phyloP scores from a whole-genome alignment of 2,888 invertebrate species.

The Crioceris asparagi region DNA sequence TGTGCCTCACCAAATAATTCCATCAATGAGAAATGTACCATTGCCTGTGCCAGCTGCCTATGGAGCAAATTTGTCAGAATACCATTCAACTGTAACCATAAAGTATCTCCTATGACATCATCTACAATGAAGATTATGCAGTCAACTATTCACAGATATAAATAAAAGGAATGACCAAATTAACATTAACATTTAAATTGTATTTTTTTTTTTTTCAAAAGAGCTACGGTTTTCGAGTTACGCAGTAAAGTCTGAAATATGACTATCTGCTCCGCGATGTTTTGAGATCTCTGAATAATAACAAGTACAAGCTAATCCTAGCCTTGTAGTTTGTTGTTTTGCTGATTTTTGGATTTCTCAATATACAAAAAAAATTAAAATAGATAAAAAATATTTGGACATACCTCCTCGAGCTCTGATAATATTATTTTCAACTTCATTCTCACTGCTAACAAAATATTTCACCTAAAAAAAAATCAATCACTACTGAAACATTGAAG shows the following conservation, averaged over 20 bases:
- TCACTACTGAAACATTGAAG: not conserved
- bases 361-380: not conserved
- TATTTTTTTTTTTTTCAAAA: no score
- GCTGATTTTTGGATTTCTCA: no score
- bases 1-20: slow-evolving; percentile 32
- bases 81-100: slow-evolving; percentile 30
- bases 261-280: no score
- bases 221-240: no score
- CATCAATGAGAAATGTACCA: slow-evolving; percentile 33
- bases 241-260: no score
- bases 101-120: slow-evolving; percentile 24
- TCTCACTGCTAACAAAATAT: slow-evolving; percentile 24
- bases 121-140: no score
- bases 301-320: no score
- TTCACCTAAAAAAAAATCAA: slow-evolving; percentile 24
- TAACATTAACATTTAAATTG: no score
- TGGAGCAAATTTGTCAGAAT: slow-evolving; percentile 26
- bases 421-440: slow-evolving; percentile 27
- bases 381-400: slow-evolving; percentile 4
- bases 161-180: no score
- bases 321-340: no score
- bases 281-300: no score
- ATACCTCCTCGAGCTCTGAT: slow-evolving; percentile 26
- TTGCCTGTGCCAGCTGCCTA: slow-evolving; percentile 29
- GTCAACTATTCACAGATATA: slow-evolving; percentile 5